These are phyloP conservation scores for Plectus sambesii DNA, from an alignment of 1,140 invertebrate genomes.

Conservation along the genomic window DNA sequence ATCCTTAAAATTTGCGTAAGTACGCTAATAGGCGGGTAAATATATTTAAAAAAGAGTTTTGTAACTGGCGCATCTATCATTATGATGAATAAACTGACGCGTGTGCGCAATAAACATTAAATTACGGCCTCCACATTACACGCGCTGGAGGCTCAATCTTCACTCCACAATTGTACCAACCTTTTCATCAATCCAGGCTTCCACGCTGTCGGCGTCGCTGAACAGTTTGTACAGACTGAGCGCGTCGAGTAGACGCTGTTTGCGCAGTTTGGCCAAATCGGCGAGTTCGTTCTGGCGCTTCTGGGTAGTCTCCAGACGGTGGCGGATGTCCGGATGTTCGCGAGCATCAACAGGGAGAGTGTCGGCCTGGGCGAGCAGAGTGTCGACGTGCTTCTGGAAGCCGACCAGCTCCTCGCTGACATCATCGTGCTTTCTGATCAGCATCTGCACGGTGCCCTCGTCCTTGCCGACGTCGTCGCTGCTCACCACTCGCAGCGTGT, in stretches of 20 bases:
- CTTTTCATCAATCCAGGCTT: constrained; percentile 98
- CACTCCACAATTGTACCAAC: constrained; percentile 46
- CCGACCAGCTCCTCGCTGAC: constrained; percentile 93
- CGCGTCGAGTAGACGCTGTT: constrained; percentile 87
- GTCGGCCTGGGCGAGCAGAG: constrained; percentile 76
- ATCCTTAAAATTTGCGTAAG: no score
- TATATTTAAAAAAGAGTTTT: constrained; percentile 8
- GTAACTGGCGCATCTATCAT: neutral
- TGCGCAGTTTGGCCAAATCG: constrained; percentile 85
- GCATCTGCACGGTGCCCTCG: constrained; percentile 89
- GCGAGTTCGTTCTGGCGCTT: constrained; percentile 87
- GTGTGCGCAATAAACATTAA: no score
- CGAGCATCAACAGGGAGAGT: constrained; percentile 59
- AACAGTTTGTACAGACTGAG: constrained; percentile 90
- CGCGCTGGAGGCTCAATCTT: constrained; percentile 16
- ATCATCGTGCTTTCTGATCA: constrained; percentile 96
- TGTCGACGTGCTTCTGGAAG: constrained; percentile 79
- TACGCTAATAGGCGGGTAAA: no score
- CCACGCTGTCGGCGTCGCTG: constrained; percentile 92
- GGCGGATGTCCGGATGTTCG: constrained; percentile 62
- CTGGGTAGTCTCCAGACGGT: constrained; percentile 76
- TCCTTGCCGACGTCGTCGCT: constrained; percentile 96
- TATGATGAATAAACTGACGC: no score
- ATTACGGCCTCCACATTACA: no score
- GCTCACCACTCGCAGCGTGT: constrained; percentile 83